Percentiles rank a stretch among this genome's conserved stretches.
Evolutionary conservation across 1,140 invertebrate genomes (phyloP).

Genomic region (Drosophila watanabei): DNA sequence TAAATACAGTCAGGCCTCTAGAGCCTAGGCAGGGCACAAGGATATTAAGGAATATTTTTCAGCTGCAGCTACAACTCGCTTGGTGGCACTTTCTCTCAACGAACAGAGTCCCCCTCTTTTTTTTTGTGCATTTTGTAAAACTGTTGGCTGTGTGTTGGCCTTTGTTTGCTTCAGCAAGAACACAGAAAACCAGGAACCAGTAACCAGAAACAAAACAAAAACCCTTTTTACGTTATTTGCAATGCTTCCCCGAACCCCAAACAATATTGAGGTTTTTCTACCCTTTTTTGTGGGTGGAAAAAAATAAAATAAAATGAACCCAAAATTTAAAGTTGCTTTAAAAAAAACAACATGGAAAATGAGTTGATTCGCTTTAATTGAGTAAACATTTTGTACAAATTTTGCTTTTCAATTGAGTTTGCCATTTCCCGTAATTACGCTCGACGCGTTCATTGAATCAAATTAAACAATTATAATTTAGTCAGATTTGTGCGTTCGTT

Average conservation of each 20-base stretch:
- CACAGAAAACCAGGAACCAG: constrained; percentile 2
- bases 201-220: constrained; percentile 30
- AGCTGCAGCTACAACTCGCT: not conserved
- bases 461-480: constrained; percentile 78
- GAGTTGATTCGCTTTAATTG: constrained; percentile 65
- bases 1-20: constrained; percentile 10
- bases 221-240: constrained; percentile 42
- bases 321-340: constrained; percentile 4
- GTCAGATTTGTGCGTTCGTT: constrained; percentile 62
- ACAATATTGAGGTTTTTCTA: constrained; percentile 2
- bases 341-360: constrained; percentile 8
- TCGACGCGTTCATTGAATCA: constrained; percentile 70
- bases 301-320: not conserved
- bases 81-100: not conserved
- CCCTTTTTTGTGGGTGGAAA: constrained; percentile 18
- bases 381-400: constrained; percentile 56
- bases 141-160: no score
- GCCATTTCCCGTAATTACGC: constrained; percentile 66
- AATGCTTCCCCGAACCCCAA: not conserved
- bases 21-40: constrained; percentile 5
- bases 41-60: constrained; percentile 16
- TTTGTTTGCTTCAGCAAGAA: constrained; percentile 14
- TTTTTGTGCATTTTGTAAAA: constrained; percentile 28
- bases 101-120: not conserved
- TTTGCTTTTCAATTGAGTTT: constrained; percentile 68